phyloP scores from a whole-genome alignment of 2,797 vertebrate genomes.

The Cuculus canorus region DNA sequence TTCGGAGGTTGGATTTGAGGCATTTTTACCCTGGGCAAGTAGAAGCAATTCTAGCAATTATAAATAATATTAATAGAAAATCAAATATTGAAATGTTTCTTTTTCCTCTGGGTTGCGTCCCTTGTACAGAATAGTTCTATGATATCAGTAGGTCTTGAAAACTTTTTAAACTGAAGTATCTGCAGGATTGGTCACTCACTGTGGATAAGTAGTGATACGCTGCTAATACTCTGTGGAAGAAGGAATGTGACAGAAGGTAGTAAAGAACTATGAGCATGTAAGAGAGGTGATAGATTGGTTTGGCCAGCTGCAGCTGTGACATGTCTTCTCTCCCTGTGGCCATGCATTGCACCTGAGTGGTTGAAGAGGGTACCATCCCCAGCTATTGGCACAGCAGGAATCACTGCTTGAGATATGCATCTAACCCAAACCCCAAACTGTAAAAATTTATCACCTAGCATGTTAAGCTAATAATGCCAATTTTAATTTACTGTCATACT shows the following conservation, averaged over 20 bases:
- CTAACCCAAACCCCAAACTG: neutral
- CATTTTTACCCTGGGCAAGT: neutral
- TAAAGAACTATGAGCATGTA: neutral
- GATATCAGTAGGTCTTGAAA: neutral
- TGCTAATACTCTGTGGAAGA: neutral
- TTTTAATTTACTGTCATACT: neutral
- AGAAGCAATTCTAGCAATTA: neutral
- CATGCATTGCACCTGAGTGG: neutral
- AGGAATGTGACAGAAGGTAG: neutral
- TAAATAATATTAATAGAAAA: neutral
- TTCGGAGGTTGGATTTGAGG: neutral
- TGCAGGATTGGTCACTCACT: neutral
- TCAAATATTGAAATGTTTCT: neutral
- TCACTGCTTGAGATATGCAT: neutral
- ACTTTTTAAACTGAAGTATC: neutral
- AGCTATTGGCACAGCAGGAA: neutral
- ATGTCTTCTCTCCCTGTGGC: neutral
- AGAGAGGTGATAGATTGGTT: neutral
- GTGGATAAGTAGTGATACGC: neutral
- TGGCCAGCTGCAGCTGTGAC: fast-evolving
- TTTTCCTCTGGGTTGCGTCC: neutral
- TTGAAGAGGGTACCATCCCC: neutral
- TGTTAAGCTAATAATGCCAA: neutral
- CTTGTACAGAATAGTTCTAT: neutral
- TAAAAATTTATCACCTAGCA: neutral